phyloP scores from a whole-genome alignment of 1,140 invertebrate species.

The Cardiocondyla obscurior region DNA sequence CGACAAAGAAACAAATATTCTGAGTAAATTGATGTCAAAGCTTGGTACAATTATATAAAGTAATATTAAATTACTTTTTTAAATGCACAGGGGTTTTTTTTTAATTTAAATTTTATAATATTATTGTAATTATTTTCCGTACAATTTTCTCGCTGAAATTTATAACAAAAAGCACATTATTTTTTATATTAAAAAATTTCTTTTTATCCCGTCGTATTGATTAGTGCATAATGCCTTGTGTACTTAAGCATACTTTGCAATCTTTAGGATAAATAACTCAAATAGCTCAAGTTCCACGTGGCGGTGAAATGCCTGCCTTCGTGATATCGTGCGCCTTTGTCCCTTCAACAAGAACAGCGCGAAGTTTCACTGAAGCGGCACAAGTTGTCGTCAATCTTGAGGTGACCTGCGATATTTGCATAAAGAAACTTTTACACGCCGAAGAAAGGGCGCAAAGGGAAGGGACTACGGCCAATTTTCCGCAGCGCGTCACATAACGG shows the following conservation, averaged over 20 bases:
- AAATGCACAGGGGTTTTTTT: too few species aligned
- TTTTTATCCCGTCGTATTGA: slow-evolving; percentile 10
- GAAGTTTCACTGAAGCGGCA: slow-evolving; percentile 42
- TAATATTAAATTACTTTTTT: not conserved
- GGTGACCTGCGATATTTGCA: slow-evolving; percentile 52
- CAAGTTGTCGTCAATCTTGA: slow-evolving; percentile 56
- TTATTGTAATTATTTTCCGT: not conserved
- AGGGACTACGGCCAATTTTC: slow-evolving; percentile 54
- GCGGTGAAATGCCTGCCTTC: slow-evolving; percentile 44
- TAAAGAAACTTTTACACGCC: slow-evolving; percentile 51
- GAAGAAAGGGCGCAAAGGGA: not conserved
- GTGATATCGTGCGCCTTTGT: slow-evolving; percentile 49
- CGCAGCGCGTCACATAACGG: slow-evolving; percentile 35
- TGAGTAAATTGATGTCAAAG: not conserved
- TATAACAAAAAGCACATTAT: not conserved
- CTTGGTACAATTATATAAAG: not conserved
- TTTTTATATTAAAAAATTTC: not conserved
- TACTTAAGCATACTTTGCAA: slow-evolving; percentile 50
- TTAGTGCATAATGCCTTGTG: slow-evolving; percentile 5
- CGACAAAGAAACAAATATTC: not conserved
- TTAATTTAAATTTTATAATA: not conserved
- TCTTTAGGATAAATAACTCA: slow-evolving; percentile 54
- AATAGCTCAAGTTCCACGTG: slow-evolving; percentile 46
- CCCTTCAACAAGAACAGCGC: slow-evolving; percentile 46
- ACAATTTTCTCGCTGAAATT: too few species aligned